Evolutionary conservation across 2,888 invertebrate species (phyloP), one percentile per base, ranked within the genome.

Genomic region (Tetramorium bicarinatum): DNA sequence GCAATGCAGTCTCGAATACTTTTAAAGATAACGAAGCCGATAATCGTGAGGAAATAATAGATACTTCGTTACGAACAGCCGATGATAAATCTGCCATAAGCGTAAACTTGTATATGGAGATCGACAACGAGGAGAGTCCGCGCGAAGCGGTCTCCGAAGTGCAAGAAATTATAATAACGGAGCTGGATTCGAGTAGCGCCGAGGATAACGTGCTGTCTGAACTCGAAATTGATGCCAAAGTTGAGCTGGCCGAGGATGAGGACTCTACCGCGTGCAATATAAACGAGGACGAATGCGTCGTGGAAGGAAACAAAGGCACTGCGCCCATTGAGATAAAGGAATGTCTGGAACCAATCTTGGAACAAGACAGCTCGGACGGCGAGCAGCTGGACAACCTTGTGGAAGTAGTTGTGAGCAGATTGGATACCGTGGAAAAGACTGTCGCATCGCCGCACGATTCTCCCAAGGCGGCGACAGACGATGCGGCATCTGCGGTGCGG

Each of bases 301-400:
- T 52, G 18, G 8, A 41, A 44, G 29, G n/a, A 25, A 38, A 47
- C 13, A 8, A 38, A 49, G 25, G 13, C 13, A 1, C 21, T 29
- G 7, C 13, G 4, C n/a, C 21, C 9, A 41, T 82, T 29, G 67
- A 87, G 18, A 41, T 80, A 49, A 67, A 82, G 9, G 84, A 85
- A 29, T 69, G 61, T 11, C 66, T 71, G 64, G 90, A 89, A 71
- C n/a, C 72, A 3, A 64, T 81, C 38, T 64, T 84, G 59, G 91
- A 89, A 59, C 87, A 89, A 64, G 90, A 93, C 75, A 93, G 92
- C 83, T 93, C 93, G 2, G 93, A 93, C 47, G 93, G 92, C 2
- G 93, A 93, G 15, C 93, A 93, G 66, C 64, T 92, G 47, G 93
- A 93, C 74, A 93, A 93, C 86, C 88, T 93, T 6, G 89, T 93